Conservation (phyloP, 1,140 invertebrate genomes). For the Tetragonula clypearis region DNA sequence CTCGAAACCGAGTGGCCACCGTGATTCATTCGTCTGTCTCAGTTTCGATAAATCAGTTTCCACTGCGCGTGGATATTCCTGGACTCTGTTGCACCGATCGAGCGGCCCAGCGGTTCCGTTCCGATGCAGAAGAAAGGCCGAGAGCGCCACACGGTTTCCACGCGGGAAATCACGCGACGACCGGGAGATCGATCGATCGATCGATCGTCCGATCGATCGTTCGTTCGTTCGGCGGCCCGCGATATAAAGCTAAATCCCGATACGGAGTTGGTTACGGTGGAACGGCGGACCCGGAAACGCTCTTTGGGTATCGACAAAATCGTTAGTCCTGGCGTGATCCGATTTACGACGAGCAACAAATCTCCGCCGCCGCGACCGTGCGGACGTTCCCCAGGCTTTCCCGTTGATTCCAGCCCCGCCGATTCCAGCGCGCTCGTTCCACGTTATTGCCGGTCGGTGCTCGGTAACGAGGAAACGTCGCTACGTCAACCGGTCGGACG, state of each 20-base stretch:
- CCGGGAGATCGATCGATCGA: not conserved
- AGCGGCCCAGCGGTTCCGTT: not conserved
- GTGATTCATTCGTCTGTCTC: not conserved
- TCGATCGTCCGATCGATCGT: not conserved
- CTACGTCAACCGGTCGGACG: constrained; percentile 3
- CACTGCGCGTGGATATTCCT: not conserved
- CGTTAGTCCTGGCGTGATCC: constrained; percentile 65
- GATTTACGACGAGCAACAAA: constrained; percentile 67
- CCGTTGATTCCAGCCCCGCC: constrained; percentile 38
- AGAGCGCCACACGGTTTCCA: not conserved
- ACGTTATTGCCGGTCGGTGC: constrained; percentile 16
- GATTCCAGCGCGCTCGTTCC: constrained; percentile 37
- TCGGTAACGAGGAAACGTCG: constrained; percentile 33
- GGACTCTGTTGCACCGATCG: no score
- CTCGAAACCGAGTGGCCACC: not conserved
- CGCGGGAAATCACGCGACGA: constrained; percentile 7
- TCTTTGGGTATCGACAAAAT: constrained; percentile 67
- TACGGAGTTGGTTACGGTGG: constrained; percentile 60
- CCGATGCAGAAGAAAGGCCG: no score
- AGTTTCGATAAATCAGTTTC: not conserved
- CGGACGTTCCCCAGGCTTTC: constrained; percentile 46
- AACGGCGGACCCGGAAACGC: constrained; percentile 59
- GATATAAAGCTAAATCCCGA: constrained; percentile 61
- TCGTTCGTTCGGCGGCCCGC: not conserved
- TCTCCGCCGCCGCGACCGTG: constrained; percentile 49